A percentile compares a stretch with the other conserved stretches of the same genome.
These are phyloP conservation scores for Nettapus auritus DNA, from an alignment of 2,113 vertebrate genomes.

Conservation along the genomic window DNA sequence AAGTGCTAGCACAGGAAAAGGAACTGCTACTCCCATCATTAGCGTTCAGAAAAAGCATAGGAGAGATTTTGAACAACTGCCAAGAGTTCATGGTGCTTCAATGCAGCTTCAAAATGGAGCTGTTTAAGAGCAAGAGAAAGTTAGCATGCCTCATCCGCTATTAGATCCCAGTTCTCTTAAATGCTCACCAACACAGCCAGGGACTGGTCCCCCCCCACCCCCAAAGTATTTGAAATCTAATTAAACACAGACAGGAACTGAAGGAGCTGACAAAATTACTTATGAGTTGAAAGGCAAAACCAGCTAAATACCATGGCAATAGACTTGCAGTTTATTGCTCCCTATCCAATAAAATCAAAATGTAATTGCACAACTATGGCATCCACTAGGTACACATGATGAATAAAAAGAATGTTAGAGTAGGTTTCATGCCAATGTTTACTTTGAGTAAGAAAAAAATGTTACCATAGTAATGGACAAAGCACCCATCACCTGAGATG, in stretches of 20 bases:
- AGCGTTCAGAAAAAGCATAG: not conserved
- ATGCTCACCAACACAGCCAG: not conserved
- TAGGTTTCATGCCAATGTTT: conserved; percentile 34
- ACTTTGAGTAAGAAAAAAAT: conserved; percentile 23
- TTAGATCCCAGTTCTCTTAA: not conserved
- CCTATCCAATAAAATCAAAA: not conserved
- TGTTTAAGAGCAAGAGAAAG: not conserved
- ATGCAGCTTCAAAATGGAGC: not conserved
- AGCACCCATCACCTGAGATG: not conserved
- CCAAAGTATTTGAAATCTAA: not conserved
- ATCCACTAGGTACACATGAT: not conserved
- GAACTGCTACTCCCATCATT: not conserved
- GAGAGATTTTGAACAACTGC: conserved; percentile 33
- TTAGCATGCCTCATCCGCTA: not conserved
- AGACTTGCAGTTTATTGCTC: not conserved
- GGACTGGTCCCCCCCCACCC: not conserved
- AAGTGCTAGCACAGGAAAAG: not conserved
- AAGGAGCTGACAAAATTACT: not conserved
- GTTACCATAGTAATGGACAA: conserved; percentile 65
- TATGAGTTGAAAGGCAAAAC: not conserved
- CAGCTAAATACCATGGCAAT: not conserved
- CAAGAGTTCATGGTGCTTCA: conserved; percentile 22
- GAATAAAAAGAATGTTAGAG: not conserved
- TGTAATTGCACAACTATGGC: not conserved
- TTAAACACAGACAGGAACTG: not conserved